A percentile compares a stretch with the other conserved stretches of the same genome.
These are phyloP conservation scores for Turnix velox DNA, from an alignment of 2,113 vertebrate species.

Conservation along the genomic window DNA sequence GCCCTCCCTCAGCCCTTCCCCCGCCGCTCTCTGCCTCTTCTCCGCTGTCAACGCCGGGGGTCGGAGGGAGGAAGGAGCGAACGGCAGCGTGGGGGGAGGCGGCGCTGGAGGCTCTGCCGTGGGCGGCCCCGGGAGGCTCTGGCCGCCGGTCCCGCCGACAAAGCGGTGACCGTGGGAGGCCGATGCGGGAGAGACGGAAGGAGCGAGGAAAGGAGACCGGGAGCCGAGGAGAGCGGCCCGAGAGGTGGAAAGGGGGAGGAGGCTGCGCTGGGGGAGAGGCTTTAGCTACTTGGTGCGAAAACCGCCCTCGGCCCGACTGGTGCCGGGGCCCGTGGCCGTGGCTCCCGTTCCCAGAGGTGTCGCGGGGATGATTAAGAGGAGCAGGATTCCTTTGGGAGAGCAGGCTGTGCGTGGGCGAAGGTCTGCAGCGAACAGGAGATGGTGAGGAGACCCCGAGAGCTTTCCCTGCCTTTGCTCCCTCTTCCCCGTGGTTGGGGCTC, in stretches of 20 bases:
- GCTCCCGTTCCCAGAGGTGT: neutral
- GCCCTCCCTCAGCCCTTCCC: neutral
- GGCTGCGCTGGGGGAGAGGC: no score
- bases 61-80: no score
- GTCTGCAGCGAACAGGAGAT: neutral
- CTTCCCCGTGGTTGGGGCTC: rapidly evolving
- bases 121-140: neutral
- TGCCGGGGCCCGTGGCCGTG: rapidly evolving
- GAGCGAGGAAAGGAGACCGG: neutral
- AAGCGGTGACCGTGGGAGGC: neutral
- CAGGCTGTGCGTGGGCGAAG: neutral
- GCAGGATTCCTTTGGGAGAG: rapidly evolving
- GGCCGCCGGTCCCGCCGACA: neutral
- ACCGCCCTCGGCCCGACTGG: rapidly evolving
- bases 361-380: neutral
- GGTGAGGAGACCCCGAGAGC: neutral
- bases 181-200: rapidly evolving
- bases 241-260: neutral
- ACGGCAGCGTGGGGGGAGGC: neutral
- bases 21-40: no score
- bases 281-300: neutral
- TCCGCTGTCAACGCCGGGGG: no score
- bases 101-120: rapidly evolving
- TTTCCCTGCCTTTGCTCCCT: neutral
- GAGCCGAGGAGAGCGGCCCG: neutral